A percentile compares a stretch with the other conserved stretches of the same genome.
phyloP scores from a whole-genome alignment of 2,888 invertebrate genomes.

The Cosmia pyralina region DNA sequence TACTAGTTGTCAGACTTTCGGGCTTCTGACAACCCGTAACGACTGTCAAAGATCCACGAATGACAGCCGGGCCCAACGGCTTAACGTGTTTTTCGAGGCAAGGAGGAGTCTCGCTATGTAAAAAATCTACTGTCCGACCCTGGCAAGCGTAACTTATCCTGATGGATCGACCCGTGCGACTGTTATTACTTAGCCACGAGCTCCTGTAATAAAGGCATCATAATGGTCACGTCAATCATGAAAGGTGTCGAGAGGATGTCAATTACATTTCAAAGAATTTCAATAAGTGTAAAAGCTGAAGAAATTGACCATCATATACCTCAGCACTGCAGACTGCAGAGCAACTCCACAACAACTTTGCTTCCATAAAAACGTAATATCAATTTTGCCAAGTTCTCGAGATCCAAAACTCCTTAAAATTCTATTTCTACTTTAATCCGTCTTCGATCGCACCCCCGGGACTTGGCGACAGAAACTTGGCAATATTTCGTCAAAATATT shows the following conservation, averaged over 20 bases:
- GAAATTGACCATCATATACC: not conserved
- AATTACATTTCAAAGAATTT: no score
- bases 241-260: not conserved
- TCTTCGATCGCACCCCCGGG: not conserved
- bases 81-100: no score
- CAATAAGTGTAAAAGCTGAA: no score
- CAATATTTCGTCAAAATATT: conserved; percentile 56
- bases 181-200: no score
- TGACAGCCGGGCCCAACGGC: no score
- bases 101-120: no score
- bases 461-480: conserved; percentile 26
- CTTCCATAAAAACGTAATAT: conserved; percentile 17
- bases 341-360: not conserved
- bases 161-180: no score
- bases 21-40: no score
- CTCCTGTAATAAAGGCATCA: not conserved
- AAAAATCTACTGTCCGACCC: no score
- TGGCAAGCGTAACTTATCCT: no score
- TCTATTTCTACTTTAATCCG: conserved; percentile 23
- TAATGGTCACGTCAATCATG: not conserved
- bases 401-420: conserved; percentile 17
- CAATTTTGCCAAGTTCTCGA: conserved; percentile 1
- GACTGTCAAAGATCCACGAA: no score
- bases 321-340: not conserved
- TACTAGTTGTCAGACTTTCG: no score